Evolutionary conservation across 2,888 invertebrate species (phyloP), one percentile per base, ranked within the genome.

Genomic region (Leucophenga montana): DNA sequence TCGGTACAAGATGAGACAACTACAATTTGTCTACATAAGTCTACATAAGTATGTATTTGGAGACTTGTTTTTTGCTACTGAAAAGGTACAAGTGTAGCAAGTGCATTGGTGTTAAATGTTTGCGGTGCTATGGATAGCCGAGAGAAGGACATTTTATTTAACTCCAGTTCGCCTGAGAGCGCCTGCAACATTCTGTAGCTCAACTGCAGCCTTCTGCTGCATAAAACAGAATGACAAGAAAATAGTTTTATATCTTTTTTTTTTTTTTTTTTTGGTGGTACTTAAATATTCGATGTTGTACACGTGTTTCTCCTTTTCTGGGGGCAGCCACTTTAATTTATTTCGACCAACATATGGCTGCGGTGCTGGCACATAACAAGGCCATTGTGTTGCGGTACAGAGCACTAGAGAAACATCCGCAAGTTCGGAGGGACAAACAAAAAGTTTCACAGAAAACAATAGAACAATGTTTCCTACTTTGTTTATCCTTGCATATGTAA

Each of bases 281-380:
- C n/a, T n/a, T n/a, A 76, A 76, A 79, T 79, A 79, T 74, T 74
- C 78, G 1, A 27, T 57, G 14, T 31, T 53, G 53, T 54, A 4
- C 18, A 20, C 75, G 78, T 75, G 75, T 79, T 78, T 79, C 73
- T 79, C 73, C 72, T 71, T 75, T 77, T 73, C 77, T 77, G 68
- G 68, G 72, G 77, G 72, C 75, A 78, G 78, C 82, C 82, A 80
- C 80, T 83, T 81, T 82, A 81, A 81, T 81, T 81, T 83, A 81
- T 79, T 78, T 79, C 78, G 80, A 83, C 83, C 83, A 81, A 83
- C 83, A 79, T 79, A 83, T 81, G 83, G 78, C 80, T n/a, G n/a
- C 4, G 66, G 8, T 27, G 4, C 27, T 27, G 27, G 27, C 3
- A 39, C 3, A 39, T 39, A 5, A 39, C 57, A 46, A 67, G 67